Percentiles rank a stretch among this genome's conserved stretches.
These are phyloP conservation scores for Urechis unicinctus DNA, from an alignment of 2,888 invertebrate species.

Conservation along the genomic window DNA sequence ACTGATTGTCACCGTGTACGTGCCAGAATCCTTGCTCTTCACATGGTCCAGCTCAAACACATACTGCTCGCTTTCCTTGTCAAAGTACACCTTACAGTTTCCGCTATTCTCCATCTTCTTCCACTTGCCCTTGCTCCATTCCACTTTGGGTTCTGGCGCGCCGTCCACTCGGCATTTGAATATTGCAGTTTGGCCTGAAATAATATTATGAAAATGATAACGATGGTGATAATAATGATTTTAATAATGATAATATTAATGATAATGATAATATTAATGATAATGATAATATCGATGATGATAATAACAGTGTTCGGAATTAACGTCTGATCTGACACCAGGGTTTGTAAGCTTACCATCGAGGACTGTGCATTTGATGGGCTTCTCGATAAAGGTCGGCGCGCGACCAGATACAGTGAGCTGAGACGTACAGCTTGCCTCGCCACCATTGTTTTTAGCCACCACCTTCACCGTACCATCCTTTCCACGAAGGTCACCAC, in stretches of 20 bases:
- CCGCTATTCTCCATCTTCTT: conserved; percentile 39
- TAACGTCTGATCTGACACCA: no score
- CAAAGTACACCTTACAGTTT: conserved; percentile 33
- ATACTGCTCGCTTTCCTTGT: conserved; percentile 35
- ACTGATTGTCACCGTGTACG: conserved; percentile 44
- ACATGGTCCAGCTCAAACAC: conserved; percentile 41
- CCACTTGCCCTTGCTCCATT: conserved; percentile 50
- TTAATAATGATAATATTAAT: no score
- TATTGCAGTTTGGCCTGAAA: conserved; percentile 39
- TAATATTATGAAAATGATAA: no score
- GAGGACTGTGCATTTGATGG: conserved; percentile 47
- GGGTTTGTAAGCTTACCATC: conserved; percentile 38
- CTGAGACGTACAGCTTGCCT: conserved; percentile 57
- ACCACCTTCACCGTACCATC: conserved; percentile 66
- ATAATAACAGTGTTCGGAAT: no score
- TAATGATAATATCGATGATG: no score
- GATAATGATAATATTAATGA: no score
- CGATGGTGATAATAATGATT: not conserved
- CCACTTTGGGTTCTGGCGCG: conserved; percentile 42
- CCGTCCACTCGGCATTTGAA: conserved; percentile 45
- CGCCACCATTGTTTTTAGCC: conserved; percentile 67
- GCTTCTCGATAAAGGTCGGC: conserved; percentile 42
- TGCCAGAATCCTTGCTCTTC: conserved; percentile 46
- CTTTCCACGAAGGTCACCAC: conserved; percentile 69
- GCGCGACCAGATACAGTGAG: conserved; percentile 47